Evolutionary conservation across 2,113 vertebrate species (phyloP).

Genomic region (Plectropomus leopardus): DNA sequence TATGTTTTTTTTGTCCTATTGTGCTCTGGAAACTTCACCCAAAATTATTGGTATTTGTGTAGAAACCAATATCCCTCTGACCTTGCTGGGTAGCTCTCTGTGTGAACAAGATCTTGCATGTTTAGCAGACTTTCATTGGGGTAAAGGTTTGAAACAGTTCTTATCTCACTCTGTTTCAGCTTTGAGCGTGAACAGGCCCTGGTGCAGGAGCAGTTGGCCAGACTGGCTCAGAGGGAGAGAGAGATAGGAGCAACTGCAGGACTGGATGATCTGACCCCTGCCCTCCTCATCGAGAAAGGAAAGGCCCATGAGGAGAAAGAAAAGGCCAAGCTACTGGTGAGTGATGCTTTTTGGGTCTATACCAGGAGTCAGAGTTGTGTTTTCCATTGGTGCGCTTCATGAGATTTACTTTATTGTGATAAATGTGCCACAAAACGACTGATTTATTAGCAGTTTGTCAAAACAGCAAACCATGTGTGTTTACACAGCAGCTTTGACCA

Average conservation of each 20-base stretch:
- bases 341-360: constrained; percentile 55
- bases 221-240: constrained; percentile 85
- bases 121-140: not conserved
- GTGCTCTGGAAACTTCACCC: not conserved
- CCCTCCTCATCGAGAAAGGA: constrained; percentile 76
- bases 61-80: not conserved
- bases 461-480: not conserved
- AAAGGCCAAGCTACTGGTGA: constrained; percentile 86
- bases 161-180: constrained; percentile 67
- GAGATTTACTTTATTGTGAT: not conserved
- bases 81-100: not conserved
- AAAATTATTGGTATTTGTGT: not conserved
- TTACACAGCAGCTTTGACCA: not conserved
- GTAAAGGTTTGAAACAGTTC: constrained; percentile 20
- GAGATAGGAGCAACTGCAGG: constrained; percentile 52
- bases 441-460: not conserved
- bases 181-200: constrained; percentile 89
- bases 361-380: not conserved
- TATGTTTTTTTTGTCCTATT: not conserved
- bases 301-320: constrained; percentile 79
- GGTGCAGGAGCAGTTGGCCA: constrained; percentile 88
- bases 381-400: not conserved
- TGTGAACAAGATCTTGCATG: not conserved
- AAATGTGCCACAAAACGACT: not conserved
- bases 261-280: constrained; percentile 68